Base-by-base conservation (phyloP, 1,140 invertebrate species). In the Drosophila chauvacae region DNA sequence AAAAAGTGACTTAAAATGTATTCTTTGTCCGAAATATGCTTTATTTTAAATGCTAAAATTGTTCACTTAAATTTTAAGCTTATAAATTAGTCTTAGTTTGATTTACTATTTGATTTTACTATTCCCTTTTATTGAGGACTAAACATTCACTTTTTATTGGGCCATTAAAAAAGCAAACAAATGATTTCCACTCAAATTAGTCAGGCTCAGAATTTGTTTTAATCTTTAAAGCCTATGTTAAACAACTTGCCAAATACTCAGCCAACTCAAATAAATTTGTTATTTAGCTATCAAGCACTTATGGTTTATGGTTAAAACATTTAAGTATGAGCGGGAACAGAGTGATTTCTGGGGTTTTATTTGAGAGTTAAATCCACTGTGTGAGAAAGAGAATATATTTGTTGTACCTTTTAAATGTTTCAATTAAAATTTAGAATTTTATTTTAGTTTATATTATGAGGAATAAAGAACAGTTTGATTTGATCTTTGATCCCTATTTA, bases 101-200 rank as follows among this genome's bases (percentile, higher is more conserved):
- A 13, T 35, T 20, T 20, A 20, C 20, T 20, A 20, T 20, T 20
- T 20, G 20, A 20, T 20, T 20, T 35, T 20, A 2, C 1, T 5
- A 0, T 23, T 6, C 14, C 5, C 20, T 11, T 55, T 39, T 23
- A 39, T 55, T 4, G 9, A 10, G 9, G 4, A 14, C 5, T 16
- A 53, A 3, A 23, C 33, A 37, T 23, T 55, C 51, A 18, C 33
- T 55, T 55, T 55, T 55, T 55, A 55, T 55, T 9, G 18, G 51
- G 7, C 18, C 51, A 55, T 23, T 18, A 37, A 37, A 16, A 2
- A 1, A 37, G 18, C 14, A 37, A 55, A 55, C 20, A 55, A 55
- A 55, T 55, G 14, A 23, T 55, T 55, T 55, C 20, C 18, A 23
- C 13, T n/a, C 7, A 26, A 39, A 23, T 55, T 37, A 23, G 33